Percentiles rank a stretch among this genome's conserved stretches.
These are phyloP conservation scores for Venturia canescens DNA, from an alignment of 1,140 invertebrate species.

Conservation along the genomic window DNA sequence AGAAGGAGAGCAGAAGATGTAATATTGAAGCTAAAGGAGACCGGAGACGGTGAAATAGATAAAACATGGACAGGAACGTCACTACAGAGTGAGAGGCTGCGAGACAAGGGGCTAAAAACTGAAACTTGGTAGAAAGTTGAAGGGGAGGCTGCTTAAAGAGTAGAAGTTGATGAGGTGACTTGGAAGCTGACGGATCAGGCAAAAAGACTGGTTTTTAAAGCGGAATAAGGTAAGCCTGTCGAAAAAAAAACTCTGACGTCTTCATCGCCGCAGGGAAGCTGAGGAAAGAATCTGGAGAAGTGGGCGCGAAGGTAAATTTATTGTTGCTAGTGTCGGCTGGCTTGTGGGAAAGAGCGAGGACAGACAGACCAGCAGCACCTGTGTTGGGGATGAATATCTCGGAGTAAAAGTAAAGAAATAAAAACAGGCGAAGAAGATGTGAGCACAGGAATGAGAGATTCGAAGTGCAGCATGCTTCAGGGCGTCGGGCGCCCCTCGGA, in stretches of 20 bases:
- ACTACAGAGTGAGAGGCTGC: neutral
- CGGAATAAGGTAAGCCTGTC: neutral
- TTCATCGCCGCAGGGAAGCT: too few species aligned
- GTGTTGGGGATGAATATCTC: neutral
- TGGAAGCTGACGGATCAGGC: neutral
- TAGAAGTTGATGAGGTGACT: neutral
- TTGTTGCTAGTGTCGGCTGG: too few species aligned
- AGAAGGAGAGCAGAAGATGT: constrained; percentile 8
- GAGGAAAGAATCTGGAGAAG: too few species aligned
- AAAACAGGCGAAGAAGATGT: neutral
- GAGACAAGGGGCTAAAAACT: neutral
- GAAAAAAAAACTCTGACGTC: neutral
- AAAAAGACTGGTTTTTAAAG: neutral
- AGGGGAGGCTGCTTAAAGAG: neutral
- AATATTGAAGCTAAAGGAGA: neutral
- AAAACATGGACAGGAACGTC: constrained; percentile 15
- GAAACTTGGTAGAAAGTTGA: neutral
- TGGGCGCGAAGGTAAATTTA: too few species aligned
- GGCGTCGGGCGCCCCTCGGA: neutral
- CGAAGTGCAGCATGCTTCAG: neutral
- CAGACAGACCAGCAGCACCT: neutral
- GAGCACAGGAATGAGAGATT: constrained; percentile 22
- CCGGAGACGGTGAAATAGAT: neutral
- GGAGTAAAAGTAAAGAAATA: neutral
- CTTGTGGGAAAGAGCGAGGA: neutral